phyloP scores from a whole-genome alignment of 2,113 vertebrate genomes.

The Uria lomvia region DNA sequence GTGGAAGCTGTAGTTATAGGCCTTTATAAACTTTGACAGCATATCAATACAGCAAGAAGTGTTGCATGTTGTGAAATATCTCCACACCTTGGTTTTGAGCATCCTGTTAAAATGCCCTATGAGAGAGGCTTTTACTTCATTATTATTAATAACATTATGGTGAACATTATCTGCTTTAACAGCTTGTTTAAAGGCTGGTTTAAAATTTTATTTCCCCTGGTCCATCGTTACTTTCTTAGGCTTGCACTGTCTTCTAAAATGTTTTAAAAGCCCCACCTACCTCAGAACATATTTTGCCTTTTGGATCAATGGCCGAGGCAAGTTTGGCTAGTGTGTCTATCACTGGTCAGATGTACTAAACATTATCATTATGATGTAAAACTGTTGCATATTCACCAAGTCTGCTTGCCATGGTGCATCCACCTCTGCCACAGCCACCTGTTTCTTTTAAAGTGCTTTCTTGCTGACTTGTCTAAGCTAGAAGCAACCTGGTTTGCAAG shows the following conservation, averaged over 20 bases:
- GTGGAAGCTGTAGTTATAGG: neutral
- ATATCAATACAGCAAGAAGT: neutral
- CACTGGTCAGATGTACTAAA: neutral
- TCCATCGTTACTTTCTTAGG: neutral
- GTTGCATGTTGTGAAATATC: neutral
- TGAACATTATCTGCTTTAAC: neutral
- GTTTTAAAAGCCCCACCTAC: neutral
- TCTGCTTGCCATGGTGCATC: neutral
- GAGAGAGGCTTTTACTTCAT: neutral
- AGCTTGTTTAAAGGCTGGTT: neutral
- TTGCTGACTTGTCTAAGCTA: neutral
- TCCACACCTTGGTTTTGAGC: neutral
- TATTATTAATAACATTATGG: neutral
- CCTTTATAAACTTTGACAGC: neutral
- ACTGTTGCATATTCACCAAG: neutral
- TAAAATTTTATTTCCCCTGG: neutral
- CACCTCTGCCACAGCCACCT: neutral
- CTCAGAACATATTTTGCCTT: neutral
- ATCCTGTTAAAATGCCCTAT: neutral
- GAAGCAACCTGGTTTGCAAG: neutral
- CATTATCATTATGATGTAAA: neutral
- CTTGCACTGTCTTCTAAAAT: neutral
- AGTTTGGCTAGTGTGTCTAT: neutral
- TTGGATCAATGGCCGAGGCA: neutral
- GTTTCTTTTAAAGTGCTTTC: neutral